Base-by-base conservation (phyloP, 2,797 vertebrate genomes). In the Ciconia nigra region DNA sequence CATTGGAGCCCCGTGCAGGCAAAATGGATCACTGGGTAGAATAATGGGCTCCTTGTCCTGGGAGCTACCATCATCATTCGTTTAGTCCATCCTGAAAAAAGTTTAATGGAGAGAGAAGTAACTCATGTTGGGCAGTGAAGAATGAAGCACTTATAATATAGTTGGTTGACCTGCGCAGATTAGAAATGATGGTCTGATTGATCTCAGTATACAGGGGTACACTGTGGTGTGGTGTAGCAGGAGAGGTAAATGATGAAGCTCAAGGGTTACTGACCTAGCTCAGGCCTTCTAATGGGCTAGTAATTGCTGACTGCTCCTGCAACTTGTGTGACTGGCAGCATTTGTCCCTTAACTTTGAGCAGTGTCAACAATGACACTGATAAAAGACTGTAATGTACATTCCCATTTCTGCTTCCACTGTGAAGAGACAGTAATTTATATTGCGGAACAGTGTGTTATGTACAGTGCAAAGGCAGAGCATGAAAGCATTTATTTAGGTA, bases 1-100 rank as follows among this genome's bases (percentile, higher is more conserved):
- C 4, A 0, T 0, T 61, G 37, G 49, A 96, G 15, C 9, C 52
- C 6, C 0, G 0, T 66, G 51, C 41, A 54, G 37, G 29, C 35
- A 67, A 73, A 65, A 71, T 13, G 29, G 20, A 63, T 86, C 33
- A 17, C 6, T 80, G 65, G 9, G 7, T 70, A 49, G 86, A 80
- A 63, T 71, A 59, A 42, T 5, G 14, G 22, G 6, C 9, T 81
- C 11, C 20, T 76, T 82, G 35, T 72, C 65, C 49, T 83, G 42
- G 58, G 39, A 89, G 8, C 4, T 41, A 8, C 10, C 21, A 9
- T 66, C 29, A 37, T 73, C 8, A 29, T 77, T 89, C 4, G 4
- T 90, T 52, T 67, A 58, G 39, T 65, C 10, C 8, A 24, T 63
- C n/a, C 49, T 37, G 21, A 24, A 72, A 52, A 63, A 42, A 7